phyloP scores from a whole-genome alignment of 1,140 invertebrate genomes.

The Scaptomyza hsui region DNA sequence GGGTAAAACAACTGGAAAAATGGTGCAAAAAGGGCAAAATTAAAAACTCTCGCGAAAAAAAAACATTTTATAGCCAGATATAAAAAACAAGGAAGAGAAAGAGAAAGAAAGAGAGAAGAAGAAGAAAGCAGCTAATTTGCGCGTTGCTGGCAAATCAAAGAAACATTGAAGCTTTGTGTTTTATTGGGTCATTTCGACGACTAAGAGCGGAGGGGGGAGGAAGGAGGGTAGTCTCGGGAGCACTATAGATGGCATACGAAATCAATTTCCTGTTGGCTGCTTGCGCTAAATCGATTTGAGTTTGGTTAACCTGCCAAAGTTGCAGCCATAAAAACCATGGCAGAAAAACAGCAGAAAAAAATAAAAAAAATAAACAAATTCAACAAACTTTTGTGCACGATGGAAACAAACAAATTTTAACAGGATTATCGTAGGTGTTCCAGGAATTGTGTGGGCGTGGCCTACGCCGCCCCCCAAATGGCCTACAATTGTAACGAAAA shows the following conservation, averaged over 20 bases:
- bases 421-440: conserved; percentile 75
- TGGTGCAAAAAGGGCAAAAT: conserved; percentile 43
- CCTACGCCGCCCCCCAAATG: not conserved
- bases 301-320: conserved; percentile 79
- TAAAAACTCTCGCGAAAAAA: conserved; percentile 73
- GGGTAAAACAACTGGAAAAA: conserved; percentile 28
- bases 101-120: conserved; percentile 1
- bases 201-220: not conserved
- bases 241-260: conserved; percentile 61
- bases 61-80: conserved; percentile 72
- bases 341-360: conserved; percentile 2
- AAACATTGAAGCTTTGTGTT: conserved; percentile 71
- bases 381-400: conserved; percentile 58
- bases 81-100: conserved; percentile 44
- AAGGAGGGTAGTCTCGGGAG: conserved; percentile 14
- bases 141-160: conserved; percentile 73
- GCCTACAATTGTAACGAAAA: conserved; percentile 66
- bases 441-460: conserved; percentile 11
- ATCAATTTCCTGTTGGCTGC: conserved; percentile 67
- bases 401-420: conserved; percentile 80
- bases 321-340: conserved; percentile 45
- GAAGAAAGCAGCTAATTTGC: conserved; percentile 66
- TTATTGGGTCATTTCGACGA: conserved; percentile 68
- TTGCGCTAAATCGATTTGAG: conserved; percentile 73
- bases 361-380: conserved; percentile 12